Conservation (phyloP, 2,888 invertebrate species). For the Pollenia labialis region DNA sequence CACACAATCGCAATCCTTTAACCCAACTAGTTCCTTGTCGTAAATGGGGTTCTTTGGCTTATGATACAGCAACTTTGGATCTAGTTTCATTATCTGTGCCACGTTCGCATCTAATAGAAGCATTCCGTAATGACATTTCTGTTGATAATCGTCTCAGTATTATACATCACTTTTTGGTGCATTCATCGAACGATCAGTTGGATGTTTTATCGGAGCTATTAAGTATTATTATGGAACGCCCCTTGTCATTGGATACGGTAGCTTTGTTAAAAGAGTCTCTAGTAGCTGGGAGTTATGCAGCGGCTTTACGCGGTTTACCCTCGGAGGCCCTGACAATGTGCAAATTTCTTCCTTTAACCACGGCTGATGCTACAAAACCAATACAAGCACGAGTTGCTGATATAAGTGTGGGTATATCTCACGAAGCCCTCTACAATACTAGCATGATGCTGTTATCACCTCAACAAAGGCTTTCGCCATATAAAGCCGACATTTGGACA, state of each 20-base stretch:
- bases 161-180: slow-evolving; percentile 92
- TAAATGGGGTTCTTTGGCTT: slow-evolving; percentile 83
- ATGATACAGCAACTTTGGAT: slow-evolving; percentile 89
- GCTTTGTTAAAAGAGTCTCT: slow-evolving; percentile 91
- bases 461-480: slow-evolving; percentile 92
- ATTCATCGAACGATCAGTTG: slow-evolving; percentile 87
- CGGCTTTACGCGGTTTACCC: slow-evolving; percentile 89
- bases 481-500: slow-evolving; percentile 93
- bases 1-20: slow-evolving; percentile 84
- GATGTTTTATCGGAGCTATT: slow-evolving; percentile 90
- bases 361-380: slow-evolving; percentile 82
- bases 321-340: slow-evolving; percentile 89
- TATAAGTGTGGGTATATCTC: slow-evolving; percentile 88
- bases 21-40: slow-evolving; percentile 88
- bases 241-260: slow-evolving; percentile 86
- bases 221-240: slow-evolving; percentile 86
- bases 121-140: slow-evolving; percentile 88
- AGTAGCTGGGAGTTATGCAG: slow-evolving; percentile 89
- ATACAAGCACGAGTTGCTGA: slow-evolving; percentile 83
- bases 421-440: slow-evolving; percentile 92
- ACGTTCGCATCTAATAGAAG: slow-evolving; percentile 88
- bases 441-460: slow-evolving; percentile 93
- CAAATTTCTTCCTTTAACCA: slow-evolving; percentile 89
- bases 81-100: slow-evolving; percentile 88
- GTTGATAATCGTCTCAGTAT: slow-evolving; percentile 91